Evolutionary conservation across 2,113 vertebrate species (phyloP), one percentile per base, ranked within the genome.

Genomic region (Turnix velox): DNA sequence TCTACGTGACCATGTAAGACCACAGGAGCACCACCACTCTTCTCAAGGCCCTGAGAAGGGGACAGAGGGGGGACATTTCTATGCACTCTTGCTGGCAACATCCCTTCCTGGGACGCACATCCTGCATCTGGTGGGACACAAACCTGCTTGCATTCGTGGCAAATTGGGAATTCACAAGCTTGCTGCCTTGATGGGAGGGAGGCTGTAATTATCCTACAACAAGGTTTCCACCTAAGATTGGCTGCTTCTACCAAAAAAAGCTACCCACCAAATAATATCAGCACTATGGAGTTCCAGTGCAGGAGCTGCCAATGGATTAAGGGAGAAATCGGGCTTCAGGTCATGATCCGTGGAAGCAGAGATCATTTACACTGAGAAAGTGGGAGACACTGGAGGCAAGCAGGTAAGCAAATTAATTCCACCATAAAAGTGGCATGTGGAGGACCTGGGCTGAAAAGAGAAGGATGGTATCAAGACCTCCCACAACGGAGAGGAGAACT

Each of bases 241-340:
- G 27, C 39, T 39, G 31, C 39, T 76, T 81, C 33, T 17, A 46
- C n/a, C 43, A 31, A 52, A 67, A 67, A 42, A 35, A 77, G 4
- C 33, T 57, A 42, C 43, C 30, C 67, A 73, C 23, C 14, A 72
- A 54, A 31, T 13, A 58, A 30, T 23, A 52, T 5, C 25, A 42
- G 33, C 3, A 4, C 18, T 46, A 18, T 0, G 4, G 19, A 2
- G 2, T 33, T 65, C 3, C 28, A 25, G 37, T 6, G 31, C 15
- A 67, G 28, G 6, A 1, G 8, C 37, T 73, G 39, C 45, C n/a
- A 23, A 7, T 9, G 27, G 49, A 42, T 40, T 49, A 40, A 45
- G 39, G 61, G 33, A 65, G 46, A 83, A 68, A 82, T 55, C 57
- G 30, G 55, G 45, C 39, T 58, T 82, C 48, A 62, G 16, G 37